Base-by-base conservation (phyloP, 64 coral and sea anemone genomes). In the Astreopora myriophthalma region DNA sequence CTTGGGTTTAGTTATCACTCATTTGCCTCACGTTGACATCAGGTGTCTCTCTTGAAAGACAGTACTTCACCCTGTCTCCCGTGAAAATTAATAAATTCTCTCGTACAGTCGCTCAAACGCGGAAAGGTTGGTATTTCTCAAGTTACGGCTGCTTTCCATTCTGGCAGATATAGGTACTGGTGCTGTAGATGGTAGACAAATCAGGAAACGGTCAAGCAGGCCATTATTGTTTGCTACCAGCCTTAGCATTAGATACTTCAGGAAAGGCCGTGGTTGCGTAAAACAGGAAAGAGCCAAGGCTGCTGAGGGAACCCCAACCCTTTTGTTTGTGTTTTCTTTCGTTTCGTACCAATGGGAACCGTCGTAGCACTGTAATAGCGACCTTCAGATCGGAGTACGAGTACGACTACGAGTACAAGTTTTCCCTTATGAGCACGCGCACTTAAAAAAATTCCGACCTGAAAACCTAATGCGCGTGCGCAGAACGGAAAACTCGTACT, bases 331-430 rank as follows among this genome's bases (percentile, higher is more conserved):
- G 17, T 37, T 73, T 38, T 34, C 70, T 13, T 81, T 81, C 26
- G 26, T 30, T 58, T 81, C 77, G 19, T 81, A 81, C 77, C 48
- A 81, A 32, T 58, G 40, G 8, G 20, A 81, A 19, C 77, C 57
- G 3, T 81, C 77, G 11, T 81, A 81, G 22, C 77, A 81, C 32
- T 81, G 77, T n/a, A n/a, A n/a, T n/a, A n/a, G n/a, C n/a, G n/a
- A n/a, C n/a, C n/a, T n/a, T n/a, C n/a, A n/a, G n/a, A n/a, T n/a
- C n/a, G n/a, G n/a, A n/a, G n/a, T n/a, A n/a, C n/a, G n/a, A n/a
- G n/a, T n/a, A n/a, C n/a, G n/a, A n/a, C n/a, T n/a, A n/a, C n/a
- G n/a, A n/a, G n/a, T n/a, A n/a, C n/a, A n/a, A n/a, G n/a, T n/a
- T n/a, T n/a, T n/a, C n/a, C n/a, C n/a, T n/a, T n/a, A n/a, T n/a